These are phyloP conservation scores for Eupeodes latifasciatus DNA, from an alignment of 2,888 invertebrate species.

Conservation along the genomic window DNA sequence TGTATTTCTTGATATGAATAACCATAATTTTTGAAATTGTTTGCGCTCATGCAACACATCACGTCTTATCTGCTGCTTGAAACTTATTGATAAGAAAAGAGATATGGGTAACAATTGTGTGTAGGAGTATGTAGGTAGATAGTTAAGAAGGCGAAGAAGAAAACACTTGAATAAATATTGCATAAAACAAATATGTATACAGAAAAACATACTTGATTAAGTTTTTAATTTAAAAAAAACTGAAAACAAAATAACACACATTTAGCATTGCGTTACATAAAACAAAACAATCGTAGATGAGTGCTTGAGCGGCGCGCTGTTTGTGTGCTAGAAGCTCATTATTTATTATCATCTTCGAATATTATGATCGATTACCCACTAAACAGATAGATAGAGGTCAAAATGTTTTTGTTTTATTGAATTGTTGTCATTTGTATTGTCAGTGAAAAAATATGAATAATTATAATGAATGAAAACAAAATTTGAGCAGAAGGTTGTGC, in stretches of 20 bases:
- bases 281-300: conserved; percentile 34
- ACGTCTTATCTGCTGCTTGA: conserved; percentile 50
- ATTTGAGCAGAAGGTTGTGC: not conserved
- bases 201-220: conserved; percentile 31
- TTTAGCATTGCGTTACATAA: conserved; percentile 10
- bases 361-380: conserved; percentile 15
- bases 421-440: conserved; percentile 4
- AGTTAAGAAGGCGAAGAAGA: not conserved
- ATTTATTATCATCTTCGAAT: conserved; percentile 6
- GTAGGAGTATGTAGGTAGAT: not conserved
- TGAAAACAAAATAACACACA: conserved; percentile 8
- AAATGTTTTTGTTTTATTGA: conserved; percentile 1
- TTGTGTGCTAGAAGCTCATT: not conserved
- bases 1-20: not conserved
- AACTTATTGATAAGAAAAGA: conserved; percentile 14
- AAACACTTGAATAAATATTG: conserved; percentile 46
- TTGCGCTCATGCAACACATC: conserved; percentile 15
- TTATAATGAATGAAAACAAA: conserved; percentile 13
- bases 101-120: not conserved
- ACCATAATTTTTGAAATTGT: conserved; percentile 20
- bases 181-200: conserved; percentile 24
- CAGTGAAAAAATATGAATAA: not conserved
- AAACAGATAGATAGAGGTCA: conserved; percentile 51
- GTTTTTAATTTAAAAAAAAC: conserved; percentile 5
- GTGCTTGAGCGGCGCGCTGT: not conserved